Base-by-base conservation (phyloP, 2,113 vertebrate genomes). In the Columba livia region DNA sequence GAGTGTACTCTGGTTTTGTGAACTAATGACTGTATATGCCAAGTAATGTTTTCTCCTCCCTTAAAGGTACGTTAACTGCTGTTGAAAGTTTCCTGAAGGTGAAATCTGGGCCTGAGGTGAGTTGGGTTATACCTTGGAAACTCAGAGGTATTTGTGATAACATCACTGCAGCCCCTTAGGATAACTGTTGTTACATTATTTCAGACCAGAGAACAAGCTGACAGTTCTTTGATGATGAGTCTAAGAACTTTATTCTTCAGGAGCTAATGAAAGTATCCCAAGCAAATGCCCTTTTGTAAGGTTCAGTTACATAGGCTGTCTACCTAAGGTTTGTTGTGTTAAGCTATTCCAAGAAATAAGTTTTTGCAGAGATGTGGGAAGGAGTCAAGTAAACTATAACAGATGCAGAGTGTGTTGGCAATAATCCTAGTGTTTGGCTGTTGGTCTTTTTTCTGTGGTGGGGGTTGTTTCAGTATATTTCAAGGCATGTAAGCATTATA, bases 41-140 rank as follows among this genome's bases (percentile, higher is more conserved):
- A 74, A 58, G 51, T 78, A 29, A 58, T 38, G 5, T 78, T 94
- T 91, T 90, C 75, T 80, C 15, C 60, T 62, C 26, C 69, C 16
- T 95, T 86, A 70, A 80, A 98, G 99, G 99, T 70, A 99, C 98
- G 25, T 96, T 99, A 96, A 99, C 99, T 74, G 97, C 98, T 51
- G 97, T 99, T 25, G 99, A 99, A 97, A 99, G 99, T 93, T 99
- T 99, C 96, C 96, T 99, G 96, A 98, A 97, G 0, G 17, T 99
- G 75, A 95, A 98, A 32, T 44, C 96, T 65, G 99, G 99, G 83
- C 97, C 99, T 82, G 98, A 99, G 97, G 99, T 99, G 96, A 79
- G 97, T 97, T 97, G 91, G 32, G 81, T 84, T 94, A 6, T 90
- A 36, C 31, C 21, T 40, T 79, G 78, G 56, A 61, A 54, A 51